phyloP scores from a whole-genome alignment of 2,888 invertebrate species.

The Scaeva pyrastri region DNA sequence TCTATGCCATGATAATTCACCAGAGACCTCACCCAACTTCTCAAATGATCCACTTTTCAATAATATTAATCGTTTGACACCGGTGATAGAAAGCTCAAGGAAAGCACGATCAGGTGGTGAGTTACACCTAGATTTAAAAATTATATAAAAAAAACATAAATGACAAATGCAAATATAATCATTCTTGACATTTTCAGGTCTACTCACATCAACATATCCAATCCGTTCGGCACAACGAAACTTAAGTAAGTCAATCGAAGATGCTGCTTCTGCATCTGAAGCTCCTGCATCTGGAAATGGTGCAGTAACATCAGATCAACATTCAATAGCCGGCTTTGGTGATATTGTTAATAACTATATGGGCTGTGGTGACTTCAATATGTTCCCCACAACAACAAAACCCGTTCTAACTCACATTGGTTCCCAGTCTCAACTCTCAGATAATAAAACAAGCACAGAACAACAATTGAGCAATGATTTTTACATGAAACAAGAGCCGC shows the following conservation, averaged over 20 bases:
- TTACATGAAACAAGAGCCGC: constrained; percentile 61
- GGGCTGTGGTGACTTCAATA: constrained; percentile 78
- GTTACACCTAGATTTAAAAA: constrained; percentile 15
- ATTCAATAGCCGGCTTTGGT: constrained; percentile 49
- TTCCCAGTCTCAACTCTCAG: constrained; percentile 75
- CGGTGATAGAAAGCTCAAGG: constrained; percentile 85
- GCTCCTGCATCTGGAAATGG: constrained; percentile 46
- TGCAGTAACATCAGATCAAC: constrained; percentile 14
- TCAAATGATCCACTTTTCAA: constrained; percentile 87
- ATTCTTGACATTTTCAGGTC: constrained; percentile 55
- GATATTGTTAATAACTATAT: constrained; percentile 58
- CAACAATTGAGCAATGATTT: constrained; percentile 76
- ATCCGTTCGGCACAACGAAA: constrained; percentile 83
- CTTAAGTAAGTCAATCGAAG: constrained; percentile 83
- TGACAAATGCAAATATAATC: constrained; percentile 4
- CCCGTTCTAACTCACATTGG: constrained; percentile 80
- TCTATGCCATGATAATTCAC: constrained; percentile 93
- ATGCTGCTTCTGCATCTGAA: constrained; percentile 78
- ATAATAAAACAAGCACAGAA: constrained; percentile 72
- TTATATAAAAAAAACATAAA: background rate
- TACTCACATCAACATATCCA: constrained; percentile 79
- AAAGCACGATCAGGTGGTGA: constrained; percentile 82
- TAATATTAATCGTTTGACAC: constrained; percentile 86
- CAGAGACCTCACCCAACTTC: constrained; percentile 83
- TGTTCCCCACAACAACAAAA: constrained; percentile 80